Percentiles rank a stretch among this genome's conserved stretches.
Evolutionary conservation across 2,797 vertebrate species (phyloP).

Genomic region (Acanthurus leucopareius): DNA sequence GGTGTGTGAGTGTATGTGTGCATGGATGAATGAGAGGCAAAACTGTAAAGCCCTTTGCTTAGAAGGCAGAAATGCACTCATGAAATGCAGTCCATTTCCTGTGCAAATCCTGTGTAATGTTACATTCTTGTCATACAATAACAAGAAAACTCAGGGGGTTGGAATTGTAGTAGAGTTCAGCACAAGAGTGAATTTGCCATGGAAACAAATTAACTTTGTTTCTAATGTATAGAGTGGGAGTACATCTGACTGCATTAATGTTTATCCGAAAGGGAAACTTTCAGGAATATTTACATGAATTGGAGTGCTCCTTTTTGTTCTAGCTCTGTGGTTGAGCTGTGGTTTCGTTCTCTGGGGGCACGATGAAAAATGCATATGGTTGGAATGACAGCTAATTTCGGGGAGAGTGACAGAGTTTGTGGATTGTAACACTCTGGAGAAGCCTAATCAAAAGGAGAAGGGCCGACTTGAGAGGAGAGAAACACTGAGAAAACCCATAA

Average conservation of each 20-base stretch:
- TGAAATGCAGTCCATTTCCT: neutral
- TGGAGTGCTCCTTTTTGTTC: slow-evolving; percentile 1
- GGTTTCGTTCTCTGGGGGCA: slow-evolving; percentile 50
- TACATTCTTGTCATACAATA: slow-evolving; percentile 1
- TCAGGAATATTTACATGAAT: slow-evolving; percentile 22
- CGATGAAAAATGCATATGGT: slow-evolving; percentile 69
- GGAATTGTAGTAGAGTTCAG: neutral
- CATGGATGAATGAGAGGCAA: neutral
- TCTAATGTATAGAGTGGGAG: neutral
- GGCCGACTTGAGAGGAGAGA: slow-evolving; percentile 68
- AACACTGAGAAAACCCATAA: slow-evolving; percentile 78
- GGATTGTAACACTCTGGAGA: slow-evolving; percentile 76
- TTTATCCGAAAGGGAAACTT: slow-evolving; percentile 9
- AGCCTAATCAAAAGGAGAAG: slow-evolving; percentile 78
- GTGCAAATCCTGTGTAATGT: neutral
- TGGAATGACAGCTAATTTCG: slow-evolving; percentile 77
- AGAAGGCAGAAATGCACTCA: neutral
- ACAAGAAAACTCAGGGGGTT: neutral
- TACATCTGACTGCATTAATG: slow-evolving; percentile 12
- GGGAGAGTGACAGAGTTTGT: slow-evolving; percentile 73
- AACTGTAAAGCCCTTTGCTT: neutral
- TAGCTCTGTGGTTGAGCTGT: slow-evolving; percentile 25
- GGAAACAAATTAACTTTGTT: slow-evolving; percentile 16
- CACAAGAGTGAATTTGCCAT: neutral
- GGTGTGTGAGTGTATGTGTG: neutral